phyloP scores from a whole-genome alignment of 2,113 vertebrate genomes.

The Rhegmatorhina hoffmannsi region DNA sequence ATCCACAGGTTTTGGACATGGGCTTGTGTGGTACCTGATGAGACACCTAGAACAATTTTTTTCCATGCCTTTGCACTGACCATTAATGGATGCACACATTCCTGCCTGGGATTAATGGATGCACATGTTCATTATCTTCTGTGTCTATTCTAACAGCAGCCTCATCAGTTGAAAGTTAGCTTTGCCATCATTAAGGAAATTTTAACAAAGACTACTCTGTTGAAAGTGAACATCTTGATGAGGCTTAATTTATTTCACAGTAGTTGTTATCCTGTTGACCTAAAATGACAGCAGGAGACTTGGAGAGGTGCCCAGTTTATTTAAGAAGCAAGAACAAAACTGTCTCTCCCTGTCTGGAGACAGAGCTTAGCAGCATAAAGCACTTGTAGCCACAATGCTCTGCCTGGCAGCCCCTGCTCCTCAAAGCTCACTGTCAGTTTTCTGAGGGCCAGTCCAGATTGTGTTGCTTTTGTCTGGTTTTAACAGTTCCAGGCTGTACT shows the following conservation, averaged over 20 bases:
- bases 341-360: not conserved
- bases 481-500: not conserved
- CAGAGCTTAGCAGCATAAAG: not conserved
- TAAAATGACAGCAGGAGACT: constrained; percentile 40
- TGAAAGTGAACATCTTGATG: constrained; percentile 37
- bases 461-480: not conserved
- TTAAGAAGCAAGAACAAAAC: constrained; percentile 10
- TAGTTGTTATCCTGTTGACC: constrained; percentile 59
- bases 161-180: not conserved
- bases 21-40: not conserved
- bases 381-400: not conserved
- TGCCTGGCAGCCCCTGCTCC: not conserved
- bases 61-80: not conserved
- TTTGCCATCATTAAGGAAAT: not conserved
- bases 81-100: not conserved
- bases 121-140: not conserved
- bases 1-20: not conserved
- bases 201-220: constrained; percentile 30
- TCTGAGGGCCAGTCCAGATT: not conserved
- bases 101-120: not conserved
- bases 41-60: not conserved
- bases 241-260: constrained; percentile 59
- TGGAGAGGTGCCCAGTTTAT: constrained; percentile 37
- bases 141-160: not conserved
- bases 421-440: not conserved